Base-by-base conservation (phyloP, 2,113 vertebrate genomes). In the Clarias macrocephalus region DNA sequence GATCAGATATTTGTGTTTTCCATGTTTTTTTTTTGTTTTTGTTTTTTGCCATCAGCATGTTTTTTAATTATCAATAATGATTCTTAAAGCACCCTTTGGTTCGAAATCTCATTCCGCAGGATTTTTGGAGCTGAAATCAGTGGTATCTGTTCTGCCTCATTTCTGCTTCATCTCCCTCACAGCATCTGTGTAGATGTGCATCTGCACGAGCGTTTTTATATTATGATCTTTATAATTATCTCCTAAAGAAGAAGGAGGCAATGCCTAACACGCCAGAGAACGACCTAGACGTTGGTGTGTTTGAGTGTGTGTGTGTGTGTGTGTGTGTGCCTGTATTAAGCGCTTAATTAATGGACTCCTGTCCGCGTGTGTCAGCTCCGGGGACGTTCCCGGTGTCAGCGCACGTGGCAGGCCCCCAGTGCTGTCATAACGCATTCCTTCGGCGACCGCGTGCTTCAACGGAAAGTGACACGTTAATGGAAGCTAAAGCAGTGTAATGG, bases 391-490 rank as follows among this genome's bases (percentile, higher is more conserved):
- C 90, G 59, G 86, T 89, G 90, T 94, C 92, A 94, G 93, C 95
- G 89, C 90, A 86, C 90, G 93, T 93, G 91, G 94, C 93, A 90
- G 91, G 90, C 93, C 91, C 75, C 28, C 88, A 91, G 88, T 90
- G 93, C 94, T 95, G 95, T 96, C 95, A 95, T 87, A 94, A 94
- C 68, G 83, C 94, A 94, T 95, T 86, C 88, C 86, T 87, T 90
- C 54, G 88, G 88, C 92, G 91, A 92, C 88, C 85, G 91, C 92
- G 92, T 92, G 93, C 56, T 21, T 91, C 90, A 30, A 89, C 25
- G 88, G 88, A 88, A 95, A 95, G 93, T 95, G 95, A 96, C 95
- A 96, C 93, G 89, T 92, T 94, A 94, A 94, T 94, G 93, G 93
- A 92, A 93, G 92, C 93, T 94, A 93, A 95, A 94, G 88, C 92